Evolutionary conservation across 2,113 vertebrate genomes (phyloP).

Genomic region (Cyphomyrus plagiostoma): DNA sequence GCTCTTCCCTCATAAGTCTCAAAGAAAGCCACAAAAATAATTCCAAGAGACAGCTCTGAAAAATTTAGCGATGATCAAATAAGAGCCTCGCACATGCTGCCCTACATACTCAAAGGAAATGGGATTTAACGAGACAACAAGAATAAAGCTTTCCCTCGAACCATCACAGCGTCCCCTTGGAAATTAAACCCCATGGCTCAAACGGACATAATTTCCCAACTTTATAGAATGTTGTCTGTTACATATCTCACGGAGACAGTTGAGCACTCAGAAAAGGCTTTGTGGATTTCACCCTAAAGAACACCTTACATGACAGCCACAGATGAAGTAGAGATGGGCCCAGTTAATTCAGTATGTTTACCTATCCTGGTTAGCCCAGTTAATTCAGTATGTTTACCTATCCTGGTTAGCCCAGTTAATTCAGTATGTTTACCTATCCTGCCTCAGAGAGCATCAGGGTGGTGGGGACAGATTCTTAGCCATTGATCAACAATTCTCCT

Average conservation of each 20-base stretch:
- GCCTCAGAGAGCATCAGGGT: neutral
- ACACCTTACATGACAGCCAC: neutral
- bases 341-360: neutral
- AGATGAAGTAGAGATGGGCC: too few relatives aligned
- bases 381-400: too few relatives aligned
- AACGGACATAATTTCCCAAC: neutral
- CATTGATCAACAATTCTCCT: neutral
- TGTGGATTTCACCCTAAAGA: neutral
- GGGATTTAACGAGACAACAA: neutral
- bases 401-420: neutral
- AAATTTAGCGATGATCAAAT: slow-evolving; percentile 4
- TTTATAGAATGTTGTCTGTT: neutral
- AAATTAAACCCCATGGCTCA: neutral
- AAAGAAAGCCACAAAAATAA: neutral
- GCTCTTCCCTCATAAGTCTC: neutral
- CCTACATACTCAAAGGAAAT: slow-evolving; percentile 1
- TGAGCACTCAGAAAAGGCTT: neutral
- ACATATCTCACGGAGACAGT: neutral
- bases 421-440: neutral
- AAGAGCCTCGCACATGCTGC: neutral
- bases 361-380: too few relatives aligned
- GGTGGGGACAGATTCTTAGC: neutral
- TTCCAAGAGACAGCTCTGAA: neutral
- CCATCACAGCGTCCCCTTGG: neutral
- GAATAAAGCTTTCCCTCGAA: neutral